Conservation (phyloP, 2,797 vertebrate species). For the Myotis findleyi region DNA sequence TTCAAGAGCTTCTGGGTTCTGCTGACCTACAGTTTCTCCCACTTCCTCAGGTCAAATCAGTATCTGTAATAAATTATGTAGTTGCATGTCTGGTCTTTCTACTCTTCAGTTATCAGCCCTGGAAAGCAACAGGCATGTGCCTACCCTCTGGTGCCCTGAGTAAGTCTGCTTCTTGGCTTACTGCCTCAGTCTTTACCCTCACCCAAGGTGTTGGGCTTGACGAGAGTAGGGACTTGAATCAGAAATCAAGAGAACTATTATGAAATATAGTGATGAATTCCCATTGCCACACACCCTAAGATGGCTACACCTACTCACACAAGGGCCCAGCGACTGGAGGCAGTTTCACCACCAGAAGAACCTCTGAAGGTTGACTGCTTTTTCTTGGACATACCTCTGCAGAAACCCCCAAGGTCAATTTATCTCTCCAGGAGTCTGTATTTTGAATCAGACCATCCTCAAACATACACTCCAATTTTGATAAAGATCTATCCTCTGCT, state of each 20-base stretch:
- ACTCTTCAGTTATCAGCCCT: not conserved
- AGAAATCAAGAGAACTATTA: not conserved
- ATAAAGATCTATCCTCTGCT: not conserved
- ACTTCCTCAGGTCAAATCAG: constrained; percentile 50
- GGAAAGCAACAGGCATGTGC: not conserved
- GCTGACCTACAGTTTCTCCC: constrained; percentile 41
- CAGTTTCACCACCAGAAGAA: not conserved
- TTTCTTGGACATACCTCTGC: not conserved
- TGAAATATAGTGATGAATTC: not conserved
- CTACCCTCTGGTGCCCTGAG: not conserved
- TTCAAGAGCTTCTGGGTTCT: not conserved
- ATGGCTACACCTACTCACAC: accelerated
- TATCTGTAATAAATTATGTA: constrained; percentile 62
- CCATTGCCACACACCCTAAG: no score
- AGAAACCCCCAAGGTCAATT: not conserved
- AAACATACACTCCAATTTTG: not conserved
- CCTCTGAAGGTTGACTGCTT: not conserved
- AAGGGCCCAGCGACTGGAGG: accelerated
- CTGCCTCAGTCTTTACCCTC: not conserved
- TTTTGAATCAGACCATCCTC: not conserved
- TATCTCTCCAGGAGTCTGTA: not conserved
- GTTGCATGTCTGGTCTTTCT: not conserved
- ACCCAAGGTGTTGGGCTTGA: accelerated
- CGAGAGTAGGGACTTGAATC: not conserved
- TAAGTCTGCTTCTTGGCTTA: not conserved